Conservation (phyloP, 2,888 invertebrate genomes). For the Synergus japonicus region DNA sequence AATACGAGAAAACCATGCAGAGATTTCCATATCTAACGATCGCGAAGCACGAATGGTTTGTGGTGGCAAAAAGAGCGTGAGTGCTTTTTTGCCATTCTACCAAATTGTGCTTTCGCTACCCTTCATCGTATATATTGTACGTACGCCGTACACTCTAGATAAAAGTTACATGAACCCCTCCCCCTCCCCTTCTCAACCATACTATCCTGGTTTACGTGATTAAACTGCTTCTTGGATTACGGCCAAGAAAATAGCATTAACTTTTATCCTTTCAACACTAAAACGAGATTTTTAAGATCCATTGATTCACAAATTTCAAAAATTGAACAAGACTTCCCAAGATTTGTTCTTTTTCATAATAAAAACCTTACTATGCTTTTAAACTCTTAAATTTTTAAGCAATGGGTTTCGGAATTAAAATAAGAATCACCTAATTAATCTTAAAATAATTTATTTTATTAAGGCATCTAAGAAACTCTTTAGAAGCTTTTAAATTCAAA, state of each 20-base stretch:
- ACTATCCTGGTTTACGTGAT: constrained; percentile 50
- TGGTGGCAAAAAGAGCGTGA: constrained; percentile 23
- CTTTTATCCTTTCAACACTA: constrained; percentile 41
- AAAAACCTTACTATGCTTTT: background rate
- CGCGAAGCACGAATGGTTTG: constrained; percentile 2
- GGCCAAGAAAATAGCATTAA: constrained; percentile 50
- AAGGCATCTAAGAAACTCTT: too few species aligned
- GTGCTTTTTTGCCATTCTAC: constrained; percentile 34
- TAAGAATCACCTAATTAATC: background rate
- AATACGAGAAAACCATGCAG: background rate
- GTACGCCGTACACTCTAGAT: constrained; percentile 32
- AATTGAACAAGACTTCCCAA: constrained; percentile 3
- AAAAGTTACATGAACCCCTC: constrained; percentile 49
- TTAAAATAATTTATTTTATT: background rate
- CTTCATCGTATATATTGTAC: constrained; percentile 9
- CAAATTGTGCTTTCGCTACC: constrained; percentile 32
- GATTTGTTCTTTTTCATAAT: background rate
- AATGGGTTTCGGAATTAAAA: background rate
- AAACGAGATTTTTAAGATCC: background rate
- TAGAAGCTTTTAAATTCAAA: background rate
- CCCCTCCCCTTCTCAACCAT: constrained; percentile 37
- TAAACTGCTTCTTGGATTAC: constrained; percentile 50
- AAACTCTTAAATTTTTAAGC: background rate
- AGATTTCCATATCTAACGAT: constrained; percentile 29
- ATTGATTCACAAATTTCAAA: background rate